Evolutionary conservation across 64 coral and sea anemone genomes (phyloP).

Genomic region (Stichodactyla mertensii): DNA sequence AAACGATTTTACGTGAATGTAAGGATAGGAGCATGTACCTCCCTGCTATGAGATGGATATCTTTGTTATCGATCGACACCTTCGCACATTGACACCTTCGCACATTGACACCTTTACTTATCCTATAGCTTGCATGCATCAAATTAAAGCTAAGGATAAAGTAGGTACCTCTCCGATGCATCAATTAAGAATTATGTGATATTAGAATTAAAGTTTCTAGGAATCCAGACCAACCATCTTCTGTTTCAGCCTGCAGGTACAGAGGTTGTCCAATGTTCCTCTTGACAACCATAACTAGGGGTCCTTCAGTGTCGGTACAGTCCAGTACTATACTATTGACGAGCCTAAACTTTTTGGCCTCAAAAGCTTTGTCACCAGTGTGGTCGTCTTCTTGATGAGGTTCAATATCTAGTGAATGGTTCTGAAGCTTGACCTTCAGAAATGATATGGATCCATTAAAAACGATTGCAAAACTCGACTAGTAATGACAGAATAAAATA

Average conservation of each 20-base stretch:
- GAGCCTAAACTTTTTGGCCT: conserved; percentile 57
- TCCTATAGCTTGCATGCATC: too few relatives aligned
- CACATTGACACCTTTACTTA: too few relatives aligned
- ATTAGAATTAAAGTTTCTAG: too few relatives aligned
- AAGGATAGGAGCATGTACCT: too few relatives aligned
- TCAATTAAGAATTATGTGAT: too few relatives aligned
- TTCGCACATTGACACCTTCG: too few relatives aligned
- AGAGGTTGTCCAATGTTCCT: conserved; percentile 54
- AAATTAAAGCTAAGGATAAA: too few relatives aligned
- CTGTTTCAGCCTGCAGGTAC: conserved; percentile 60
- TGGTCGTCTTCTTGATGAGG: conserved; percentile 21
- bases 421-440: conserved; percentile 62
- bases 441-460: background rate
- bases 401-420: conserved; percentile 50
- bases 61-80: too few relatives aligned
- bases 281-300: conserved; percentile 60
- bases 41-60: too few relatives aligned
- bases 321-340: conserved; percentile 68
- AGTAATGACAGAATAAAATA: background rate
- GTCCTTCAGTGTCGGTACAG: conserved; percentile 32
- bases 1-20: too few relatives aligned
- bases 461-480: too few relatives aligned
- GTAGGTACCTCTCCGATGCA: too few relatives aligned
- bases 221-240: conserved; percentile 31
- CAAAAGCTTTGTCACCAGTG: background rate